These are phyloP conservation scores for Hecatera dysodea DNA, from an alignment of 2,888 invertebrate genomes.

Conservation along the genomic window DNA sequence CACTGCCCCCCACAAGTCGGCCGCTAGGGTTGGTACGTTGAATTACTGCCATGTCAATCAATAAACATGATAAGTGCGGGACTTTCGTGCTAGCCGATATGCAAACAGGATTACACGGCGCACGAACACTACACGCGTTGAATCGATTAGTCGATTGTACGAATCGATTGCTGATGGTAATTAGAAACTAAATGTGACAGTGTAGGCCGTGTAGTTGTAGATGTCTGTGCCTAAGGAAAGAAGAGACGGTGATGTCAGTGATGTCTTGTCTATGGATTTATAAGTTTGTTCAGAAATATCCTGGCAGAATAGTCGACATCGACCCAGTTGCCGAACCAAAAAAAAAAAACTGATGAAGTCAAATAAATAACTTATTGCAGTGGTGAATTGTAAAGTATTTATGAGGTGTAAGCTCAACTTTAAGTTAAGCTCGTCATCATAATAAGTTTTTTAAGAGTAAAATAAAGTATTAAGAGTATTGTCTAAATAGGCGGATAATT, in stretches of 20 bases:
- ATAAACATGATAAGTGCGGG: constrained; percentile 90
- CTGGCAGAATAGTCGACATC: too few relatives aligned
- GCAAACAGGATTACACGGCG: constrained; percentile 87
- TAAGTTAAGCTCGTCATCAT: too few relatives aligned
- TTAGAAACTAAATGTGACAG: constrained; percentile 61
- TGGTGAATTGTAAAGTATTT: too few relatives aligned
- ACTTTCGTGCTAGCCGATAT: constrained; percentile 88
- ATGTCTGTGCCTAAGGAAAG: constrained; percentile 21
- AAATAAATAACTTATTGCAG: too few relatives aligned
- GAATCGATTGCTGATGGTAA: constrained; percentile 73
- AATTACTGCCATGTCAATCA: constrained; percentile 90
- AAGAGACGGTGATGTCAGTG: constrained; percentile 3
- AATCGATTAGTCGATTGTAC: constrained; percentile 73
- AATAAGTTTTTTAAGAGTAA: too few relatives aligned
- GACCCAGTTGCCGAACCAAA: too few relatives aligned
- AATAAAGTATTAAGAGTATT: too few relatives aligned
- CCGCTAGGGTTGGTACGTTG: constrained; percentile 81
- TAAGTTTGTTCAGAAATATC: too few relatives aligned
- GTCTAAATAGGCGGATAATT: too few relatives aligned
- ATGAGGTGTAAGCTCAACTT: too few relatives aligned
- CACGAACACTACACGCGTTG: constrained; percentile 80
- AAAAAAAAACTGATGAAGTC: too few relatives aligned
- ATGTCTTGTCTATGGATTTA: neutral
- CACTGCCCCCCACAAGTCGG: constrained; percentile 60
- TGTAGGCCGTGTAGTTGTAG: constrained; percentile 38